A percentile compares a stretch with the other conserved stretches of the same genome.
Evolutionary conservation across 2,888 invertebrate species (phyloP).

Genomic region (Andricus curvator): DNA sequence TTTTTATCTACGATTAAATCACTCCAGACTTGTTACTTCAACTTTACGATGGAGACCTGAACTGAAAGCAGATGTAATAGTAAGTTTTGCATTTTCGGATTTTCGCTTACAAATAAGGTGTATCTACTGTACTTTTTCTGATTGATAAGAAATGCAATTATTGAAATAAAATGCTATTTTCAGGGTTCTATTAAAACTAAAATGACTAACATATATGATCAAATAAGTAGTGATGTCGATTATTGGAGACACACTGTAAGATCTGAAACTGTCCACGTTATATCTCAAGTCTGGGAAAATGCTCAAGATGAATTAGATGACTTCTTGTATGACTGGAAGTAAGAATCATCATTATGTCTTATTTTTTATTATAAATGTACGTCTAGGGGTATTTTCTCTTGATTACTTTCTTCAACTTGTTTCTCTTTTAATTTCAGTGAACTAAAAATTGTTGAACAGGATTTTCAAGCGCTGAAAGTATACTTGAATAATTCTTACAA

Average conservation of each 20-base stretch:
- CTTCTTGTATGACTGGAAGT: constrained; percentile 87
- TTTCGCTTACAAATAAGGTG: background rate
- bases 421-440: constrained; percentile 77
- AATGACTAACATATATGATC: constrained; percentile 79
- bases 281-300: constrained; percentile 87
- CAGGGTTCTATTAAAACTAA: constrained; percentile 66
- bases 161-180: constrained; percentile 4
- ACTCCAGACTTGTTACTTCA: constrained; percentile 89
- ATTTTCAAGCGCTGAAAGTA: constrained; percentile 84
- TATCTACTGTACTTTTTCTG: background rate
- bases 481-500: constrained; percentile 89
- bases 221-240: constrained; percentile 78
- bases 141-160: background rate
- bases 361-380: too few relatives aligned
- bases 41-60: constrained; percentile 90
- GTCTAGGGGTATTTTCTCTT: background rate
- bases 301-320: constrained; percentile 85
- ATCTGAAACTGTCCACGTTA: constrained; percentile 84
- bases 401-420: constrained; percentile 13
- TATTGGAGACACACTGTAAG: constrained; percentile 85
- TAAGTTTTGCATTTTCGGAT: constrained; percentile 62
- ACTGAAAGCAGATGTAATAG: constrained; percentile 83
- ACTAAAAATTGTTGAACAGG: constrained; percentile 86
- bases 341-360: constrained; percentile 58
- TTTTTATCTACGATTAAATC: constrained; percentile 90